Evolutionary conservation across 1,140 invertebrate species (phyloP).

Genomic region (Lasaia peninsularis): DNA sequence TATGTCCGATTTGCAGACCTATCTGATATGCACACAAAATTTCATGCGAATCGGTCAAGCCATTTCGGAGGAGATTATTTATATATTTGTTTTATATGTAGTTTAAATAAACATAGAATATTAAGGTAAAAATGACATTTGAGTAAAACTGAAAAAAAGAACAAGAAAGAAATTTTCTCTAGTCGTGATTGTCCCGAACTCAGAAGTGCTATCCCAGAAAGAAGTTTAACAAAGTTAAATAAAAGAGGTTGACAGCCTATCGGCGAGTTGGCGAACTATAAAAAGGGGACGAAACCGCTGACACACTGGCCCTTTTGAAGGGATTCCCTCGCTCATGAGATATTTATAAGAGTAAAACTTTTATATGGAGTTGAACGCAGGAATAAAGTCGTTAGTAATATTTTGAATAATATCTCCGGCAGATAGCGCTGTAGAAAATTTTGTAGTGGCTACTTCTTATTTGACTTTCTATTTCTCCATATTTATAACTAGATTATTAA

Average conservation of each 20-base stretch:
- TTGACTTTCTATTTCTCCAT: no score
- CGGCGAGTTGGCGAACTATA: background rate
- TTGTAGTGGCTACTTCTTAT: background rate
- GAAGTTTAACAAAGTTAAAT: slow-evolving; percentile 4
- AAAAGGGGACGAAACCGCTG: slow-evolving; percentile 7
- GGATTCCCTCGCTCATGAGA: background rate
- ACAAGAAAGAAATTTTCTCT: no score
- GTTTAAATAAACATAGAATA: no score
- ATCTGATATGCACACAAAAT: no score
- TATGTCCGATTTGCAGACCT: no score
- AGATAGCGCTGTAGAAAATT: background rate
- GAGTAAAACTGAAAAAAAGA: no score
- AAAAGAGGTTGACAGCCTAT: slow-evolving; percentile 8
- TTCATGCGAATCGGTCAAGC: no score
- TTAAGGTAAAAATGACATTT: no score
- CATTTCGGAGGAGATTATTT: no score
- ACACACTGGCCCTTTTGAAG: slow-evolving; percentile 6
- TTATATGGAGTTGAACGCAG: background rate
- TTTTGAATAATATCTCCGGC: background rate
- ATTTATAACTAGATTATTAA: no score
- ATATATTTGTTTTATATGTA: no score
- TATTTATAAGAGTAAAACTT: slow-evolving; percentile 8
- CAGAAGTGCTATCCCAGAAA: background rate
- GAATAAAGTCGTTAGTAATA: background rate
- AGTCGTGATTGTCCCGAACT: background rate